A percentile compares a stretch with the other conserved stretches of the same genome.
These are phyloP conservation scores for Mormyrus lacerda DNA, from an alignment of 2,113 vertebrate species.

Conservation along the genomic window DNA sequence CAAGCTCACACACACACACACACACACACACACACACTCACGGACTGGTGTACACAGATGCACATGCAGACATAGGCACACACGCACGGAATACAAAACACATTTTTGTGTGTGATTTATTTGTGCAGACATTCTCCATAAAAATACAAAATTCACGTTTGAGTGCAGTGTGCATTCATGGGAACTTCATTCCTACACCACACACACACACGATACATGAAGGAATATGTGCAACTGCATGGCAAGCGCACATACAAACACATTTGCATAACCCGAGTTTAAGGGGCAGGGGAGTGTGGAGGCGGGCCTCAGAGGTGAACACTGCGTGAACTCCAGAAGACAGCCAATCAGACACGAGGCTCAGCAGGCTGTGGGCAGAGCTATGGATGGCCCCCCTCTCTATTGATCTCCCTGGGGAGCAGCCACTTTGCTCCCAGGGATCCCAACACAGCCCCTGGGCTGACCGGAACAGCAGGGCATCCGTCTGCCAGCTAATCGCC, in stretches of 20 bases:
- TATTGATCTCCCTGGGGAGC: background rate
- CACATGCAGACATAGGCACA: background rate
- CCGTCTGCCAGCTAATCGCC: constrained; percentile 55
- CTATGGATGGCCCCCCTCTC: background rate
- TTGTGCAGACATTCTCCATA: background rate
- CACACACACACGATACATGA: background rate
- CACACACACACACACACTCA: background rate
- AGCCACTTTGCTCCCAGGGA: background rate
- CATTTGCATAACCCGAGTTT: background rate
- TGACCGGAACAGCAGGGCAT: constrained; percentile 9
- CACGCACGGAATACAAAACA: background rate
- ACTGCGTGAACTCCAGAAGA: background rate
- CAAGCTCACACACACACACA: background rate
- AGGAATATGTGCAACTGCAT: background rate
- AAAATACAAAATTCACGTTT: background rate
- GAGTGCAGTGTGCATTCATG: background rate
- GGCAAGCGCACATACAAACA: background rate
- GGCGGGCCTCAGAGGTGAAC: background rate
- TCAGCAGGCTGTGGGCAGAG: background rate
- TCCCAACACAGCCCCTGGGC: background rate
- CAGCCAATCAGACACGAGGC: background rate
- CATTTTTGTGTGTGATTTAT: background rate
- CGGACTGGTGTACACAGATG: background rate
- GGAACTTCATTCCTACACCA: background rate
- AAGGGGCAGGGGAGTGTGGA: background rate